phyloP scores from a whole-genome alignment of 1,140 invertebrate genomes.

The Monochamus saltuarius region DNA sequence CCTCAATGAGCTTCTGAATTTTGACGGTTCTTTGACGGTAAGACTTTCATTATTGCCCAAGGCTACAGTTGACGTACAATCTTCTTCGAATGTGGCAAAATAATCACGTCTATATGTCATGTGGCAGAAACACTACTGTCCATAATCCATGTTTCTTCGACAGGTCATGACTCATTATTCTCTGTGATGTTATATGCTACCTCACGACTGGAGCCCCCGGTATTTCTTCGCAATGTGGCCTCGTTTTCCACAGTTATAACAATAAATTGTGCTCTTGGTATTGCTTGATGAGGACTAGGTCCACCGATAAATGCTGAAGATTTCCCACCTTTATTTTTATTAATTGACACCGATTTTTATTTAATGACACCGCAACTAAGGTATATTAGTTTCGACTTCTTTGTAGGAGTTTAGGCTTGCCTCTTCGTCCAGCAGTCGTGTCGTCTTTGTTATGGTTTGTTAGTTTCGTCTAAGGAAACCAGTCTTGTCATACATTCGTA shows the following conservation, averaged over 20 bases:
- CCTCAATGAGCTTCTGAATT: too few species aligned
- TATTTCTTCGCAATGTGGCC: conserved; percentile 37
- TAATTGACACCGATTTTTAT: too few species aligned
- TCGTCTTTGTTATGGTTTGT: conserved; percentile 49
- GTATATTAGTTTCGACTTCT: conserved; percentile 38
- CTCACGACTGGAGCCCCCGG: neutral
- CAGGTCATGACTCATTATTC: conserved; percentile 24
- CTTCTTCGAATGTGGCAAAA: neutral
- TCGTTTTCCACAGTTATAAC: conserved; percentile 39
- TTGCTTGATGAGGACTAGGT: too few species aligned
- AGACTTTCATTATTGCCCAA: too few species aligned
- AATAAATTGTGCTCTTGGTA: conserved; percentile 26
- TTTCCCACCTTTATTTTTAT: conserved; percentile 5
- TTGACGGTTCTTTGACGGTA: too few species aligned
- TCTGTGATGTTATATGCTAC: neutral
- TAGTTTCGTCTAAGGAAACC: conserved; percentile 46
- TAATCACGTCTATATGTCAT: conserved; percentile 24
- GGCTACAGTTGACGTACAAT: neutral
- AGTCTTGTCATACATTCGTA: conserved; percentile 48
- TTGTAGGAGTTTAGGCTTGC: conserved; percentile 39
- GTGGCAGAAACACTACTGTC: conserved; percentile 46
- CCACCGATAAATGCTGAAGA: neutral
- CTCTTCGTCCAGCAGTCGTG: conserved; percentile 50
- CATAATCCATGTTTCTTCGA: conserved; percentile 38
- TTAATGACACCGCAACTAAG: conserved; percentile 26